Evolutionary conservation across 2,113 vertebrate species (phyloP), one percentile per base, ranked within the genome.

Genomic region (Aspidoscelis tigris): DNA sequence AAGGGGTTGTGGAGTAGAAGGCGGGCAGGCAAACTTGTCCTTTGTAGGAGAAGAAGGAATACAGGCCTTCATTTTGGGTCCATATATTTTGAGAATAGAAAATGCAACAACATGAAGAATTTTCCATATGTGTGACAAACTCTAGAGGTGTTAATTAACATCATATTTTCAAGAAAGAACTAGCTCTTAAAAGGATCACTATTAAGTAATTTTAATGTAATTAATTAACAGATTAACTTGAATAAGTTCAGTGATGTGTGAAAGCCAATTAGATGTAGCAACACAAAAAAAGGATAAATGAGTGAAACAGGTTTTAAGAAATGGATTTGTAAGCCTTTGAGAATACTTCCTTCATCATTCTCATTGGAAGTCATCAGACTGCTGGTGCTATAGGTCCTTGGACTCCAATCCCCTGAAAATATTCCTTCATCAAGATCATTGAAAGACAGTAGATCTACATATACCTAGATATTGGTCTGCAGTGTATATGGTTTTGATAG

Each of bases 121-220:
- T 86, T 91, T 87, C 85, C 82, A 55, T 89, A 78, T 75, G 78
- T 50, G 26, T 82, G 81, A 65, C 24, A 89, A 91, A 92, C 33
- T 61, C 33, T 50, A 43, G 83, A 73, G n/a, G 53, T 39, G 41
- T 50, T 64, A 84, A 94, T 89, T 87, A 88, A 82, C 90, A 83
- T 74, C n/a, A 85, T 88, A 93, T 86, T 90, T 43, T 55, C 55
- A 86, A 73, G 85, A 73, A 92, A 83, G 90, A 86, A 76, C 73
- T 55, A 66, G 16, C 81, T 73, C 26, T 66, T 80, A 77, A 84
- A 58, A 85, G 61, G 79, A 1, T 16, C 72, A 41, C 55, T 81
- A 78, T 72, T 73, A 90, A 86, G 69, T 84, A n/a, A 50, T 78
- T 78, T 78, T 78, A 65, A 26, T 72, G 50, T 3, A 82, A 53